A percentile compares a stretch with the other conserved stretches of the same genome.
These are phyloP conservation scores for Babylonia areolata DNA, from an alignment of 1,140 invertebrate genomes.

Conservation along the genomic window DNA sequence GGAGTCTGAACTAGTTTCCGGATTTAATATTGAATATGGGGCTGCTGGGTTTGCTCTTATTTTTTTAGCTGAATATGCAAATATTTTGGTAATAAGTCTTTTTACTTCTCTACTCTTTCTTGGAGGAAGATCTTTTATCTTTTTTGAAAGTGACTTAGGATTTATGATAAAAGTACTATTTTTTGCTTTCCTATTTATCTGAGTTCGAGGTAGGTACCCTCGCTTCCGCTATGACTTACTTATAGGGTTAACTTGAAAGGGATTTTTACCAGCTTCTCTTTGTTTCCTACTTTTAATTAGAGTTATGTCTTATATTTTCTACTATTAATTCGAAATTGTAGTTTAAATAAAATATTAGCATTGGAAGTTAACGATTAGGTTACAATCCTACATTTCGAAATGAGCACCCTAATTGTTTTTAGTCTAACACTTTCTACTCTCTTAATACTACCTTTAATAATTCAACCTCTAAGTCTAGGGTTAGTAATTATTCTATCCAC, in stretches of 20 bases:
- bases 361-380: constrained; percentile 8
- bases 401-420: not conserved
- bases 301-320: not conserved
- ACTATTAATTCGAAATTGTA: not conserved
- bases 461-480: too few relatives aligned
- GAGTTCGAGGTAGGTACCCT: not conserved
- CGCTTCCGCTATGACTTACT: constrained; percentile 6
- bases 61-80: constrained; percentile 84
- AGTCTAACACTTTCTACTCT: too few relatives aligned
- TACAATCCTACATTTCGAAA: not conserved
- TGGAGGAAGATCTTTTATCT: not conserved
- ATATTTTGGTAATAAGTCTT: constrained; percentile 82
- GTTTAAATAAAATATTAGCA: constrained; percentile 17
- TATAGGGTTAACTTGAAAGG: not conserved
- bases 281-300: not conserved
- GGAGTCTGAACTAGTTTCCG: constrained; percentile 85
- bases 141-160: not conserved
- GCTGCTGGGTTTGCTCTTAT: constrained; percentile 83
- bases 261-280: not conserved
- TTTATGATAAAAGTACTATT: constrained; percentile 56
- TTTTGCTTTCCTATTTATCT: constrained; percentile 14
- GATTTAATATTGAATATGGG: constrained; percentile 86
- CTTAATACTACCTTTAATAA: too few relatives aligned
- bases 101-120: not conserved
- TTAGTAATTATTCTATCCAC: not conserved